phyloP scores from a whole-genome alignment of 2,888 invertebrate genomes.

The Nymphalis c-album region DNA sequence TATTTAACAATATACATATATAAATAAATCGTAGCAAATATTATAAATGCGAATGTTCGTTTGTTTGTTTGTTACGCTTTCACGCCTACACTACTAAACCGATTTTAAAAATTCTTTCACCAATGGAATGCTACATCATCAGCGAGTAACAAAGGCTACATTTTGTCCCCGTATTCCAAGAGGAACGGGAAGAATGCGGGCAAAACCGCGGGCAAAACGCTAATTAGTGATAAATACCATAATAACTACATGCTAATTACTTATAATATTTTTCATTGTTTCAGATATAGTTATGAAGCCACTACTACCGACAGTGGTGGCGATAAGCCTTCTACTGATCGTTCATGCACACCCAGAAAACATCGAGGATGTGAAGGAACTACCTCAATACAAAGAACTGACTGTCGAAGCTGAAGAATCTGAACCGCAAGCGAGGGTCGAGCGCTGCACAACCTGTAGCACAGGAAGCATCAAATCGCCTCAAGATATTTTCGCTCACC shows the following conservation, averaged over 20 bases:
- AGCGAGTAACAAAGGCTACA: too few species aligned
- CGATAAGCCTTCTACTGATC: constrained; percentile 61
- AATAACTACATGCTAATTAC: neutral
- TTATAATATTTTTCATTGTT: constrained; percentile 23
- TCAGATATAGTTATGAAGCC: constrained; percentile 66
- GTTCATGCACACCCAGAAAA: constrained; percentile 62
- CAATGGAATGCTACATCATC: too few species aligned
- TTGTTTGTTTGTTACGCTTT: too few species aligned
- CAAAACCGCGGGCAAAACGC: too few species aligned
- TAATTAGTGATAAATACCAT: too few species aligned
- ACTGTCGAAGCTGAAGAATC: constrained; percentile 61
- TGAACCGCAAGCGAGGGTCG: constrained; percentile 57
- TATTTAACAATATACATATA: too few species aligned
- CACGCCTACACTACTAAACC: too few species aligned
- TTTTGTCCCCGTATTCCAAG: too few species aligned
- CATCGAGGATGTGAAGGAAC: constrained; percentile 61
- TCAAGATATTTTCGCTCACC: constrained; percentile 56
- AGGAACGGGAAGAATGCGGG: too few species aligned
- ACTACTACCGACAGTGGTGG: constrained; percentile 69
- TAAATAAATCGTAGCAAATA: too few species aligned
- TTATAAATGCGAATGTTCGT: too few species aligned
- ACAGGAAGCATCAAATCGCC: constrained; percentile 53
- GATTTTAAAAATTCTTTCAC: too few species aligned
- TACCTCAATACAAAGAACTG: constrained; percentile 59
- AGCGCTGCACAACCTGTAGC: constrained; percentile 63